phyloP scores from a whole-genome alignment of 2,888 invertebrate genomes.

The Liopterus haemorrhoidalis region DNA sequence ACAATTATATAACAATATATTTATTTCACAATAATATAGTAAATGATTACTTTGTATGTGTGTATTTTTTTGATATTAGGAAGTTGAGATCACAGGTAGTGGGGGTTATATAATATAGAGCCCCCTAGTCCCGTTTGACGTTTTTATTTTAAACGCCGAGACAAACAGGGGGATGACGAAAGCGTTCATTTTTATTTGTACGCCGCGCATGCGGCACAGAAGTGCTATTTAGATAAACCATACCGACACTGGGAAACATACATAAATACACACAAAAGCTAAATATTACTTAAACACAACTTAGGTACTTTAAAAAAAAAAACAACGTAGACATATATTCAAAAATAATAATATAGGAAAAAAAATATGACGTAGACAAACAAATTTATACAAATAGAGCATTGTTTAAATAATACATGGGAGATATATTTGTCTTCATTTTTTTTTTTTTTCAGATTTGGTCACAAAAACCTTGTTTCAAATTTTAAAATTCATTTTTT shows the following conservation, averaged over 20 bases:
- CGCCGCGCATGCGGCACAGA: neutral
- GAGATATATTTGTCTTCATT: constrained; percentile 19
- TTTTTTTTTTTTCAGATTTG: constrained; percentile 21
- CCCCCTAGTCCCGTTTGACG: too few species aligned
- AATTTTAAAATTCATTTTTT: constrained; percentile 16
- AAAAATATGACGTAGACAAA: constrained; percentile 20
- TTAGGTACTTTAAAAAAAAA: constrained; percentile 18
- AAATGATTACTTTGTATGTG: constrained; percentile 44
- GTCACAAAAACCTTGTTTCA: constrained; percentile 22
- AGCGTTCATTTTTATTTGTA: too few species aligned
- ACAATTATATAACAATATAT: constrained; percentile 40
- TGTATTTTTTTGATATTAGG: constrained; percentile 44
- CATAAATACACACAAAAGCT: constrained; percentile 23
- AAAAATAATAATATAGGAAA: constrained; percentile 25
- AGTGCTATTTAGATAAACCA: neutral
- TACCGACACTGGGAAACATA: constrained; percentile 19
- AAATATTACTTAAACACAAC: constrained; percentile 14
- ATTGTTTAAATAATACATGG: constrained; percentile 21
- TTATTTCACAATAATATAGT: constrained; percentile 24
- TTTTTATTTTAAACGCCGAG: too few species aligned
- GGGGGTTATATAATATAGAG: constrained; percentile 26
- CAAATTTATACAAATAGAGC: constrained; percentile 20
- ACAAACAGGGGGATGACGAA: too few species aligned
- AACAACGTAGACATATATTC: constrained; percentile 22
- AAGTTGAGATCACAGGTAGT: constrained; percentile 44